phyloP scores from a whole-genome alignment of 2,797 vertebrate genomes.

The Premnoplex brunnescens region DNA sequence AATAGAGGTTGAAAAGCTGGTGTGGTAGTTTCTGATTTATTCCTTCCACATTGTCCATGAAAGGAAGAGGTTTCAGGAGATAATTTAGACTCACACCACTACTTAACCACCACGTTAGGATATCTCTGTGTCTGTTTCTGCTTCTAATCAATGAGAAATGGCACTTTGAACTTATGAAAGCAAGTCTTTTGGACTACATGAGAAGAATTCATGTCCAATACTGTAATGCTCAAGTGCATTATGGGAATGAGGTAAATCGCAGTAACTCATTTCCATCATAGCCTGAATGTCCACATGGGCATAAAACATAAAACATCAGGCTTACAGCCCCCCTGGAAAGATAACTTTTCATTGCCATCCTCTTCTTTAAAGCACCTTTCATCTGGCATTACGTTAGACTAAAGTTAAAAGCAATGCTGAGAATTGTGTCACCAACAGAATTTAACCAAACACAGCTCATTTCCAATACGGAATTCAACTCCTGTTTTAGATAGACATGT shows the following conservation, averaged over 20 bases:
- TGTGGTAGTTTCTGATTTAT: background rate
- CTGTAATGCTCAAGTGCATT: background rate
- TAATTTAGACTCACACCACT: background rate
- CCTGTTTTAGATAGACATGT: slow-evolving; percentile 2
- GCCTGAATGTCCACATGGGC: background rate
- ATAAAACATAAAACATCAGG: background rate
- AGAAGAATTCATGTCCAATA: background rate
- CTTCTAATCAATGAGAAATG: background rate
- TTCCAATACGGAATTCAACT: slow-evolving; percentile 1
- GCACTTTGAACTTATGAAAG: background rate
- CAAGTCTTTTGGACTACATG: background rate
- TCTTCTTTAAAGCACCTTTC: background rate
- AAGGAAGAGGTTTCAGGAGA: background rate
- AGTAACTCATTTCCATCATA: background rate
- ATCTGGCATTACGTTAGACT: background rate
- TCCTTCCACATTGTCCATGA: background rate
- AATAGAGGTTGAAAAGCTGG: background rate
- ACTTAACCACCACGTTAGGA: background rate
- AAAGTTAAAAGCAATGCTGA: background rate
- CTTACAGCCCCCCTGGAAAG: background rate
- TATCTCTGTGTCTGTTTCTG: background rate
- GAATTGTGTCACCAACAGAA: background rate
- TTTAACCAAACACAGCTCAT: background rate
- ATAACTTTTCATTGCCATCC: background rate
- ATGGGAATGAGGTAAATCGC: slow-evolving; percentile 22